Base-by-base conservation (phyloP, 2,888 invertebrate genomes). In the Nebria salina region DNA sequence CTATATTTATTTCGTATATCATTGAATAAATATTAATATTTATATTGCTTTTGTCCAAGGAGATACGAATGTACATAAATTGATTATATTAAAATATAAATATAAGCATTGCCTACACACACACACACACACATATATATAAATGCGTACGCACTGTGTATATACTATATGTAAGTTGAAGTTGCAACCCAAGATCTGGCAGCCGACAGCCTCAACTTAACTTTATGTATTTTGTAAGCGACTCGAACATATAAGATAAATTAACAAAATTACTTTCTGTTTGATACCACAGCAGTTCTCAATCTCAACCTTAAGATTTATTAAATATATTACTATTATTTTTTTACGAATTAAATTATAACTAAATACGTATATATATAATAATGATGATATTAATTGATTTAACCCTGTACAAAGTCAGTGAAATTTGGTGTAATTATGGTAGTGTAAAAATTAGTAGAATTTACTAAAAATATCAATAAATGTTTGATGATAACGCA, bases 61-160 rank as follows among this genome's bases (percentile, higher is more conserved):
- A 80, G 75, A 80, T 80, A 80, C 76, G 80, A 81, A 76, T 81
- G 81, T 81, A 81, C 81, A 81, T 81, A 81, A 81, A 81, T 81
- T 81, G 81, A 81, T 81, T 81, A 76, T 81, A 81, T 81, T 81
- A 76, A 81, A 76, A 81, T 81, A 81, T 81, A 81, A 81, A 81
- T 76, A 81, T 76, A 81, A 54, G 54, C 54, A 54, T 54, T 54
- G 54, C 54, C 54, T 54, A 54, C 54, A 54, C 54, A 54, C 13
- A 54, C 54, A 54, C 54, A 54, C 1, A 54, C 54, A 54, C 8
- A 54, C 54, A 54, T 4, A 54, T 54, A 54, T 4, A 54, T 54
- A 11, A 54, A 11, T 11, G 11, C 13, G 7, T 54, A 54, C 54
- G 13, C 34, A 34, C 34, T 54, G 8, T 54, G 54, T 54, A 13